Evolutionary conservation across 2,888 invertebrate genomes (phyloP), one percentile per base, ranked within the genome.

Genomic region (Lepidocyrtoides sp.): DNA sequence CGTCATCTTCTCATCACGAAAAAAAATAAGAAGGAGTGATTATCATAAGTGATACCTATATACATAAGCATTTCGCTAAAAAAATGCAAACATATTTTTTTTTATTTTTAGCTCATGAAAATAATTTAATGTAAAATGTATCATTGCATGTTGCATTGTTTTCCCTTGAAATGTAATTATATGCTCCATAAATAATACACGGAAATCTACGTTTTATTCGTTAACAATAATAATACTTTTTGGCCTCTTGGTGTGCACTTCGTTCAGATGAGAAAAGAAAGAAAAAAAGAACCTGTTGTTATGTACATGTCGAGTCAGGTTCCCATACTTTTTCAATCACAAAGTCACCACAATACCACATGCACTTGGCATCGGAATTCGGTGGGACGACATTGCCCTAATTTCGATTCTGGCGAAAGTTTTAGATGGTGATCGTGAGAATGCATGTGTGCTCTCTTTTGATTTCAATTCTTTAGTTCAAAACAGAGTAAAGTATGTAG

Each of bases 281-380:
- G 63, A 44, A 79, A 44, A 79, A 81, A 87, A 51, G 51, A 91
- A 91, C 91, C 91, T 91, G 91, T 91, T 81, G 57, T 60, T 60
- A 17, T 7, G n/a, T 7, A 7, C 83, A 41, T 77, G 91, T 90
- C 91, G 85, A 91, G 92, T 92, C 91, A 92, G 87, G 91, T 92
- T 92, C 92, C 85, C 92, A 92, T 81, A 85, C 83, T 91, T 72
- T 88, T 84, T 79, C 12, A 85, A 86, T 63, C 85, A 60, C 91
- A 88, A 91, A 91, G 88, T 88, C 41, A n/a, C 57, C 69, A 17
- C 60, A 75, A n/a, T n/a, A n/a, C n/a, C 51, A 3, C 44, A 81
- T 82, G 26, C 85, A 91, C 84, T 85, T 91, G 87, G 86, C 57
- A 79, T 60, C 26, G 57, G 41, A 41, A 41, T 69, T 57, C 51